Conservation (phyloP, 2,113 vertebrate genomes). For the Coryphaenoides rupestris region DNA sequence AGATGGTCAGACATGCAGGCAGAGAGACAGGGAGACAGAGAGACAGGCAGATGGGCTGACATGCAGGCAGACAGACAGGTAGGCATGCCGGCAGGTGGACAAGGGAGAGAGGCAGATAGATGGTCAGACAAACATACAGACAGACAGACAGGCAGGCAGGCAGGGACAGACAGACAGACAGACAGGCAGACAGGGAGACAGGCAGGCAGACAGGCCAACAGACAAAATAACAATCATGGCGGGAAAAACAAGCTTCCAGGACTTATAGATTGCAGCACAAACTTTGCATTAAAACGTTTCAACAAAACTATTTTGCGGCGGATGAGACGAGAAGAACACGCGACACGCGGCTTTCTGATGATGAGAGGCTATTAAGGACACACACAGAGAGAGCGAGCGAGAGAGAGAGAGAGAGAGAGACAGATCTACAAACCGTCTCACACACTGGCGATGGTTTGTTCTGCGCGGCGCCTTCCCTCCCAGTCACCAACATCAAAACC, state of each 20-base stretch:
- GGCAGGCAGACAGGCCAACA: neutral
- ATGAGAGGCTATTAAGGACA: conserved; percentile 57
- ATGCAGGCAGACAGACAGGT: neutral
- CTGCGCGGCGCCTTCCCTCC: conserved; percentile 51
- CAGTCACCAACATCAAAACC: conserved; percentile 62
- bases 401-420: conserved; percentile 46
- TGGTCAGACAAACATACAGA: neutral
- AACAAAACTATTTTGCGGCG: neutral
- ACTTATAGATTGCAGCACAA: neutral
- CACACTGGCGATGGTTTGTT: conserved; percentile 33
- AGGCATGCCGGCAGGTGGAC: no score
- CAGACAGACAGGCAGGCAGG: neutral
- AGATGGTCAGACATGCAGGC: neutral
- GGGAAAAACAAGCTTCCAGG: neutral
- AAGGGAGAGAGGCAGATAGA: neutral
- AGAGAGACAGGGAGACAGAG: neutral
- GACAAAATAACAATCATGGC: neutral
- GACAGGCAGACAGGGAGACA: neutral
- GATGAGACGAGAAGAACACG: neutral
- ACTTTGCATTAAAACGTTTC: no score
- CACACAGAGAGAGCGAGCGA: conserved; percentile 31
- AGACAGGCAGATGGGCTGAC: neutral
- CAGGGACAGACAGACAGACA: neutral
- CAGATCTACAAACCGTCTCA: conserved; percentile 45
- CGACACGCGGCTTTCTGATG: conserved; percentile 13